These are phyloP conservation scores for Orchestia grillus DNA, from an alignment of 1,140 invertebrate genomes.

Conservation along the genomic window DNA sequence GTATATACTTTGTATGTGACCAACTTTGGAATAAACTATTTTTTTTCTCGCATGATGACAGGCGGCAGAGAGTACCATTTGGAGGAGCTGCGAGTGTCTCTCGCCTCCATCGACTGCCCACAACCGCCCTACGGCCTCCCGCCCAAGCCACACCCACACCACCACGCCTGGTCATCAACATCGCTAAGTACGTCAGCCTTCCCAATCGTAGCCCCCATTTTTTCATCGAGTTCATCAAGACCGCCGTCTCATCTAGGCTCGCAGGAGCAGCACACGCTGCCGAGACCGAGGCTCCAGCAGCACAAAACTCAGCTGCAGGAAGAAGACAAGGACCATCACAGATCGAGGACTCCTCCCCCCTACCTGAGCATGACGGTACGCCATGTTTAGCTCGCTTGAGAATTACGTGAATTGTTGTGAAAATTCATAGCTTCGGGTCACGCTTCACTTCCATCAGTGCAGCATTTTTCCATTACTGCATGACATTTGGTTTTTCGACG, in stretches of 20 bases:
- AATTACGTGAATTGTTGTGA: not conserved
- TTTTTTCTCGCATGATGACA: not conserved
- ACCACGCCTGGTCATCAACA: not conserved
- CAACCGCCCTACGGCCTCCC: not conserved
- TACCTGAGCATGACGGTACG: constrained; percentile 19
- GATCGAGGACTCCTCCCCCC: constrained; percentile 27
- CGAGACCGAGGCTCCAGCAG: not conserved
- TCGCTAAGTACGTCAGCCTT: not conserved
- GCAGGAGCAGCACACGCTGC: constrained; percentile 13
- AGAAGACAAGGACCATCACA: not conserved
- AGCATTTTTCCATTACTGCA: too few relatives aligned
- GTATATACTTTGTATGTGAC: too few relatives aligned
- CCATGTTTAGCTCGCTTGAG: not conserved
- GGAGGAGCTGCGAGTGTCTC: constrained; percentile 41
- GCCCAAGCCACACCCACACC: not conserved
- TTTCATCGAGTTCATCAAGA: constrained; percentile 19
- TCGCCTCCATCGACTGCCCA: constrained; percentile 15
- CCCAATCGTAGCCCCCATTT: constrained; percentile 40
- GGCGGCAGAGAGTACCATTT: constrained; percentile 28
- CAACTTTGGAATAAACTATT: not conserved
- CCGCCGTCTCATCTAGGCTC: not conserved
- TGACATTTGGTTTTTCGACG: too few relatives aligned
- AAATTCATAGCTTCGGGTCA: too few relatives aligned
- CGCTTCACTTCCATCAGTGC: too few relatives aligned
- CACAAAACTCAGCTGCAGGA: not conserved